Evolutionary conservation across 2,888 invertebrate species (phyloP).

Genomic region (Rambutsinella grinnellia): DNA sequence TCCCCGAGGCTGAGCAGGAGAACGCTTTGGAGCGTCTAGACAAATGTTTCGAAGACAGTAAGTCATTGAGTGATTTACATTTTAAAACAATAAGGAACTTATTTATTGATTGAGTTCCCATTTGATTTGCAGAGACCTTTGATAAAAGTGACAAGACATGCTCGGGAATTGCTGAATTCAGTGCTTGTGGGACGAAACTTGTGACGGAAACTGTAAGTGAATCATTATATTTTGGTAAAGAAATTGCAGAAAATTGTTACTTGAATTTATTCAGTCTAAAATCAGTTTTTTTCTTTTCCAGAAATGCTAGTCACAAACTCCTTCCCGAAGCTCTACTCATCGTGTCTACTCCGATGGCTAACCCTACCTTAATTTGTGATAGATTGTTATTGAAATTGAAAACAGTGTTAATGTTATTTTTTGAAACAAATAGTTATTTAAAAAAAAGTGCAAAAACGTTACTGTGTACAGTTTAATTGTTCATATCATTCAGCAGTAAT

Average conservation of each 20-base stretch:
- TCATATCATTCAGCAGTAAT: too few relatives aligned
- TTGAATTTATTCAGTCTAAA: not conserved
- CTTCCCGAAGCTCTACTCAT: too few relatives aligned
- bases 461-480: too few relatives aligned
- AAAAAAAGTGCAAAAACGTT: too few relatives aligned
- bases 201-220: conserved; percentile 39
- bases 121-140: conserved; percentile 28
- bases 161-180: conserved; percentile 46
- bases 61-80: not conserved
- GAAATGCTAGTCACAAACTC: conserved; percentile 26
- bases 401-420: too few relatives aligned
- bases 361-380: too few relatives aligned
- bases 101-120: not conserved
- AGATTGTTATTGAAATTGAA: too few relatives aligned
- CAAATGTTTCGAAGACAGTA: conserved; percentile 52
- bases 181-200: conserved; percentile 54
- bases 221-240: not conserved
- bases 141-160: conserved; percentile 50
- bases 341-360: too few relatives aligned
- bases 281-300: conserved; percentile 13
- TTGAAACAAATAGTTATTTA: too few relatives aligned
- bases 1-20: conserved; percentile 41
- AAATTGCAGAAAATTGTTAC: too few relatives aligned
- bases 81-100: not conserved
- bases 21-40: conserved; percentile 29